Conservation (phyloP, 2,888 invertebrate genomes). For the Blastobasis adustella region DNA sequence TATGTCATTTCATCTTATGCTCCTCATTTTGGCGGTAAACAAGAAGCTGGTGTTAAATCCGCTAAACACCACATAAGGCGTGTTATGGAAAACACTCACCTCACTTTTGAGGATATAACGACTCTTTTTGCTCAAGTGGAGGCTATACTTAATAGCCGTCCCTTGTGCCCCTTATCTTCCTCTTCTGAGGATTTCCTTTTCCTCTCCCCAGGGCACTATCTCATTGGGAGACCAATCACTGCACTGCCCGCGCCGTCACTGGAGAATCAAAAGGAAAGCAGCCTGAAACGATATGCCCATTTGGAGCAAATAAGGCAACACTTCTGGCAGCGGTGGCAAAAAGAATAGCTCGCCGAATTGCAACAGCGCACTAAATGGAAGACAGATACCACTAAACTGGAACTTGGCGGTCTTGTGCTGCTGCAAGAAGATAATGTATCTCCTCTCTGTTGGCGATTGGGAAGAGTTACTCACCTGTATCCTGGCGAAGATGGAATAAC, state of each 20-base stretch:
- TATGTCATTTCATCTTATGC: constrained; percentile 1
- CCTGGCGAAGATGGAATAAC: constrained; percentile 6
- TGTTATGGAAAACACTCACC: constrained; percentile 10
- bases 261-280: neutral
- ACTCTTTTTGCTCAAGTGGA: constrained; percentile 13
- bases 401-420: constrained; percentile 11
- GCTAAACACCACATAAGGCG: constrained; percentile 6
- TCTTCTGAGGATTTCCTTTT: constrained; percentile 9
- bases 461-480: constrained; percentile 6
- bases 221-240: constrained; percentile 11
- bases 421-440: constrained; percentile 11
- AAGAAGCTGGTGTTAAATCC: constrained; percentile 1
- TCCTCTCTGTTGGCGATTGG: constrained; percentile 8
- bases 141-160: constrained; percentile 13
- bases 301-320: constrained; percentile 15
- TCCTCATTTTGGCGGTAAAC: constrained; percentile 4
- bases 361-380: constrained; percentile 25
- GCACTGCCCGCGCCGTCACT: neutral
- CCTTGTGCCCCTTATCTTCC: constrained; percentile 6
- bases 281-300: constrained; percentile 6
- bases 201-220: constrained; percentile 14
- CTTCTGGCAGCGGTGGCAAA: constrained; percentile 18
- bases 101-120: constrained; percentile 12
- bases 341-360: constrained; percentile 17
- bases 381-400: constrained; percentile 3